phyloP scores from a whole-genome alignment of 2,113 vertebrate species.

The Suncus etruscus region DNA sequence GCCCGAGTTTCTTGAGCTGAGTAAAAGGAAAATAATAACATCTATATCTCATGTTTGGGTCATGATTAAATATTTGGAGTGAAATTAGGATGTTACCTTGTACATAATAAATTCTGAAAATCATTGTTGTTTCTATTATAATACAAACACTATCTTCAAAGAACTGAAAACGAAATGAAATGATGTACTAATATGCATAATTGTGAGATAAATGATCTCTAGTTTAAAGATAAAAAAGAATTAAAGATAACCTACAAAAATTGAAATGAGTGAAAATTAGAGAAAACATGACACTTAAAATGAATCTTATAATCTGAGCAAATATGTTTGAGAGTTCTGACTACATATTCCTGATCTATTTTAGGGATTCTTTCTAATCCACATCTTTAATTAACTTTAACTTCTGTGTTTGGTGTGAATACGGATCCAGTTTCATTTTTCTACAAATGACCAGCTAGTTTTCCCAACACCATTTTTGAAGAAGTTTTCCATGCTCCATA shows the following conservation, averaged over 20 bases:
- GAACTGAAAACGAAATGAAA: slow-evolving; percentile 31
- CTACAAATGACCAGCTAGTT: too few species aligned
- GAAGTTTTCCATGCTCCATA: too few species aligned
- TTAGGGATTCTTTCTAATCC: too few species aligned
- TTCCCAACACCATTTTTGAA: too few species aligned
- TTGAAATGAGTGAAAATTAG: not conserved
- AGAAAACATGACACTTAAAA: not conserved
- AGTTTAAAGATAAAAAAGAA: not conserved
- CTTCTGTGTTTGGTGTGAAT: too few species aligned
- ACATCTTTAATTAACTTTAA: too few species aligned
- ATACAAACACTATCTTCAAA: slow-evolving; percentile 4
- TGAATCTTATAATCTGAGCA: slow-evolving; percentile 24
- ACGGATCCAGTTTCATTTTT: too few species aligned
- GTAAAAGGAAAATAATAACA: not conserved
- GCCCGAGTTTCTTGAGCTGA: not conserved
- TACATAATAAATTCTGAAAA: not conserved
- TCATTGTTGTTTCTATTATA: not conserved
- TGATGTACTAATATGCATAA: not conserved
- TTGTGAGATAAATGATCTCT: not conserved
- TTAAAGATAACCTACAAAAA: not conserved
- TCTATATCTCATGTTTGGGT: not conserved
- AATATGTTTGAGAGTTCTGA: slow-evolving; percentile 7
- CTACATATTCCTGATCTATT: too few species aligned
- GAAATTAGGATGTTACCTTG: not conserved
- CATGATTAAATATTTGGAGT: not conserved